Conservation (phyloP, 2,888 invertebrate species). For the Mythimna pallens region DNA sequence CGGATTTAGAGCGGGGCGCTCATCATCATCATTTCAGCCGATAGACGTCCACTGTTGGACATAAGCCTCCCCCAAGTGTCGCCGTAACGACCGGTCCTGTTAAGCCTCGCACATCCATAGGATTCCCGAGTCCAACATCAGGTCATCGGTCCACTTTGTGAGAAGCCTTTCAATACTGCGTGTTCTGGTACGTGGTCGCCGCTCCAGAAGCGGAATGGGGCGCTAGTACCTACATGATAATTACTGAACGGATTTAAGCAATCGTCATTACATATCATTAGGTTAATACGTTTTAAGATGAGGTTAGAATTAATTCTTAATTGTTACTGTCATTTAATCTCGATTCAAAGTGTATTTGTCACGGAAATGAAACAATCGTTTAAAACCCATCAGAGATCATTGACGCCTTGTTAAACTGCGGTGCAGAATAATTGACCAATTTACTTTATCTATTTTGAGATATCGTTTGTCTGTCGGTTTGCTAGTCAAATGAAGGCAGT, state of each 20-base stretch:
- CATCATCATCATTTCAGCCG: too few relatives aligned
- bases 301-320: conserved; percentile 52
- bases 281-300: conserved; percentile 50
- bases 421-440: conserved; percentile 58
- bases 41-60: too few relatives aligned
- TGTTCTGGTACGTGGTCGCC: too few relatives aligned
- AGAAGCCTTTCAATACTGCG: too few relatives aligned
- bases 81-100: too few relatives aligned
- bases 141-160: too few relatives aligned
- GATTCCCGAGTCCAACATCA: too few relatives aligned
- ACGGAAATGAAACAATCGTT: conserved; percentile 60
- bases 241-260: conserved; percentile 19
- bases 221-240: conserved; percentile 8
- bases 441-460: conserved; percentile 49
- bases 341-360: conserved; percentile 64
- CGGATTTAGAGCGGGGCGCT: background rate
- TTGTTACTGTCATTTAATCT: conserved; percentile 65
- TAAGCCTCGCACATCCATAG: too few relatives aligned
- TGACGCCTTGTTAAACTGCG: conserved; percentile 46
- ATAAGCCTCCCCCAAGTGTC: too few relatives aligned
- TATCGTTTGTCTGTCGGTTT: conserved; percentile 35
- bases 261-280: conserved; percentile 35
- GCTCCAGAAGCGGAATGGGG: background rate
- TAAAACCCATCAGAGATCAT: conserved; percentile 59
- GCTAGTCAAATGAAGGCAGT: conserved; percentile 21